These are phyloP conservation scores for Drosophila anomalata DNA, from an alignment of 2,888 invertebrate genomes.

Conservation along the genomic window DNA sequence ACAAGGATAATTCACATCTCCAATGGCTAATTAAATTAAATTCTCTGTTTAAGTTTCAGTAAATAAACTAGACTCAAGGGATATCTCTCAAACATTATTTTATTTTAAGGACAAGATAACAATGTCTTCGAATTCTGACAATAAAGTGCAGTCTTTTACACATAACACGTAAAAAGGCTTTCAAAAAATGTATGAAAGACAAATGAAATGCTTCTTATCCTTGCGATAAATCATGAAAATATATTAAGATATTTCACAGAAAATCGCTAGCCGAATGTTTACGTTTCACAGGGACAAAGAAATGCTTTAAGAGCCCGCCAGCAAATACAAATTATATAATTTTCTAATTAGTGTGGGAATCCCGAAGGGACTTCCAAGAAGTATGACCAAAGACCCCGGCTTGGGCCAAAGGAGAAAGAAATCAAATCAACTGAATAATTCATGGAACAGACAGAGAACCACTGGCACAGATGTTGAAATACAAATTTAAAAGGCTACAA, in stretches of 20 bases:
- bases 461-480: conserved; percentile 23
- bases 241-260: background rate
- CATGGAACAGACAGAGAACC: conserved; percentile 20
- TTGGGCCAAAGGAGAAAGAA: conserved; percentile 18
- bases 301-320: background rate
- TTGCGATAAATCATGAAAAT: background rate
- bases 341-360: conserved; percentile 8
- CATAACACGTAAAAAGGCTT: background rate
- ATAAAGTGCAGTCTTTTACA: background rate
- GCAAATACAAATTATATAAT: conserved; percentile 5
- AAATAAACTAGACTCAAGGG: background rate
- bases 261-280: background rate
- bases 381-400: background rate
- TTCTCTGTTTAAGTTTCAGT: conserved; percentile 7
- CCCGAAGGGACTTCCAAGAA: conserved; percentile 4
- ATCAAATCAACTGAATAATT: conserved; percentile 40
- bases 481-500: conserved; percentile 31
- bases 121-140: background rate
- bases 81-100: too few relatives aligned
- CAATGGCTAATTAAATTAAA: conserved; percentile 18
- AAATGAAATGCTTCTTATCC: too few relatives aligned
- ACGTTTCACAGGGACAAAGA: background rate
- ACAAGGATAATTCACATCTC: conserved; percentile 5
- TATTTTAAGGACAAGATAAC: background rate
- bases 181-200: background rate